A percentile compares a stretch with the other conserved stretches of the same genome.
phyloP scores from a whole-genome alignment of 1,140 invertebrate species.

The Drosophila lacteicornis region DNA sequence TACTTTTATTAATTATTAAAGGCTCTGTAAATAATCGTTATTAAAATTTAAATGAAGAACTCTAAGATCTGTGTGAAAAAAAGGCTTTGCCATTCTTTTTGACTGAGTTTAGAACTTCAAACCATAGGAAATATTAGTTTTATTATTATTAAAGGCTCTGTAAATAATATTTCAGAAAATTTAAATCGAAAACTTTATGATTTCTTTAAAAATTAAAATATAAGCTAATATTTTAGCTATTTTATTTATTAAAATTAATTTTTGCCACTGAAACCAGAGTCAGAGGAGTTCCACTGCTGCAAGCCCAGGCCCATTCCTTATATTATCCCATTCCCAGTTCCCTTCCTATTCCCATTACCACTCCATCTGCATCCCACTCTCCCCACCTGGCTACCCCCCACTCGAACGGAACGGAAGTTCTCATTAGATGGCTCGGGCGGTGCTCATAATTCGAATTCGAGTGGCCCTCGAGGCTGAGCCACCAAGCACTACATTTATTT shows the following conservation, averaged over 20 bases:
- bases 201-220: no score
- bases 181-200: no score
- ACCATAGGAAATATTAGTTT: no score
- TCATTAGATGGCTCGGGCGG: slow-evolving; percentile 52
- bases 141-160: no score
- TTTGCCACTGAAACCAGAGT: background rate
- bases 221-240: background rate
- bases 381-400: slow-evolving; percentile 1
- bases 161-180: background rate
- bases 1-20: no score
- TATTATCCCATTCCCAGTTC: background rate
- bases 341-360: background rate
- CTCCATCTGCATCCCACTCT: no score
- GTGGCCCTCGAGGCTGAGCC: slow-evolving; percentile 51
- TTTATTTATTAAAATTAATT: background rate
- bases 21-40: no score
- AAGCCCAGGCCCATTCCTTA: background rate
- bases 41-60: no score
- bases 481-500: slow-evolving; percentile 64
- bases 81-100: no score
- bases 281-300: background rate
- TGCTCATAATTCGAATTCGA: slow-evolving; percentile 71
- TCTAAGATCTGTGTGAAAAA: no score
- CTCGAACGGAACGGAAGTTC: slow-evolving; percentile 35
- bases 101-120: no score